phyloP scores from a whole-genome alignment of 37 sponge, comb jelly and placozoan species.

The Beroe forskalii region DNA sequence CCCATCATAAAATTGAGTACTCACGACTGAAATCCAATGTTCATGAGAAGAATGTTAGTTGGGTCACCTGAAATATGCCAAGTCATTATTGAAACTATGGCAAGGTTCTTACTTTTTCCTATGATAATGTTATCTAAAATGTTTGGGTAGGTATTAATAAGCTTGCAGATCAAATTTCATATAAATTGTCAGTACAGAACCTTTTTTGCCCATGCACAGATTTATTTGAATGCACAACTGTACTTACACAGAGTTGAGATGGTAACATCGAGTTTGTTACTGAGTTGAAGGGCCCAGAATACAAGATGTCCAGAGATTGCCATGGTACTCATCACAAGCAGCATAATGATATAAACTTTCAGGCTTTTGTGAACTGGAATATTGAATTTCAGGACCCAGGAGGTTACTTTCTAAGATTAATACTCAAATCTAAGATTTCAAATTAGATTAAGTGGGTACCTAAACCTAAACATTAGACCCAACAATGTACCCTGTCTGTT shows the following conservation, averaged over 20 bases:
- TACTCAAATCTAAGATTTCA: too few relatives aligned
- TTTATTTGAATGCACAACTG: not conserved
- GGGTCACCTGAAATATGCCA: slow-evolving; percentile 16
- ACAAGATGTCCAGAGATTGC: slow-evolving; percentile 44
- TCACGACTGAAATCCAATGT: slow-evolving; percentile 56
- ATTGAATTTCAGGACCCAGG: not conserved
- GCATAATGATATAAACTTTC: slow-evolving; percentile 10
- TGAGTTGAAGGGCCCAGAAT: slow-evolving; percentile 19
- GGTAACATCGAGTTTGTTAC: not conserved
- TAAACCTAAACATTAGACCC: too few relatives aligned
- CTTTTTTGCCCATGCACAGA: too few relatives aligned
- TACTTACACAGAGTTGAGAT: not conserved
- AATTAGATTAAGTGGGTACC: too few relatives aligned
- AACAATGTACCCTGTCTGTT: too few relatives aligned
- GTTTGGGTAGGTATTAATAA: too few relatives aligned
- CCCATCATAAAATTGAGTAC: too few relatives aligned
- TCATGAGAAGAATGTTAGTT: slow-evolving; percentile 48
- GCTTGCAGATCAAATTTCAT: too few relatives aligned
- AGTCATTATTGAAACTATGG: too few relatives aligned
- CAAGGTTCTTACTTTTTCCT: too few relatives aligned
- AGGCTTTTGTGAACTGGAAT: slow-evolving; percentile 54
- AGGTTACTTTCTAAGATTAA: not conserved
- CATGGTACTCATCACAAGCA: slow-evolving; percentile 1
- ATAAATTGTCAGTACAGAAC: too few relatives aligned
- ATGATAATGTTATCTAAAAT: too few relatives aligned